Evolutionary conservation across 1,140 invertebrate species (phyloP).

Genomic region (Philotrypesis tridentata): DNA sequence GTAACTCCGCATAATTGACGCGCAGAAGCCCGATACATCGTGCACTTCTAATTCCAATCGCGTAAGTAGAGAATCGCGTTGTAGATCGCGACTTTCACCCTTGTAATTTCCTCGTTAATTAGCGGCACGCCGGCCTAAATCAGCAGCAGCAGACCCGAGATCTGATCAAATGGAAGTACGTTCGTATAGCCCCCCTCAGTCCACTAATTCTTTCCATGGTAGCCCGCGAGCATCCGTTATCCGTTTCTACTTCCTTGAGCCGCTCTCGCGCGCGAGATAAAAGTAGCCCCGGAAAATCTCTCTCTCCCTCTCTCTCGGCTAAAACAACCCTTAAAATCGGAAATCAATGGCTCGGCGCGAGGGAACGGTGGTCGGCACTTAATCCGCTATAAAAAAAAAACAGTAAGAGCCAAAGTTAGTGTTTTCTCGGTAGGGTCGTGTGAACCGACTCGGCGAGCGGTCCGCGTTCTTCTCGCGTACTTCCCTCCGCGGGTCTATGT

Average conservation of each 20-base stretch:
- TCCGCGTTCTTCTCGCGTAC: too few species aligned
- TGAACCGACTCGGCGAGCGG: too few species aligned
- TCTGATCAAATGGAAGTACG: not conserved
- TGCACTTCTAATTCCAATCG: too few species aligned
- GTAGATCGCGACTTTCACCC: constrained; percentile 3
- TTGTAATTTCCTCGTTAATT: constrained; percentile 27
- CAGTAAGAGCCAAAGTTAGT: not conserved
- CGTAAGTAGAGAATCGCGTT: too few species aligned
- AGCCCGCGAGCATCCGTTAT: not conserved
- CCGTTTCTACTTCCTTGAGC: not conserved
- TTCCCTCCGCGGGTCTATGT: too few species aligned
- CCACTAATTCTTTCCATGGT: not conserved
- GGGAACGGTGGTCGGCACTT: not conserved
- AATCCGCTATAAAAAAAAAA: not conserved
- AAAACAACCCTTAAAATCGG: constrained; percentile 10
- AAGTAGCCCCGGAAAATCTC: not conserved
- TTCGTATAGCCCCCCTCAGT: constrained; percentile 8
- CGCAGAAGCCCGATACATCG: too few species aligned
- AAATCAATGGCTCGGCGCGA: too few species aligned
- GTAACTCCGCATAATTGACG: too few species aligned
- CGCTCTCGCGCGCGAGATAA: not conserved
- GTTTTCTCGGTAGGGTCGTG: too few species aligned
- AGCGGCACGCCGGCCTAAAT: not conserved
- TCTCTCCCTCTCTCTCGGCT: too few species aligned
- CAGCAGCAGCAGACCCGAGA: not conserved